Base-by-base conservation (phyloP, 2,888 invertebrate species). In the Meteorus cinctellus region DNA sequence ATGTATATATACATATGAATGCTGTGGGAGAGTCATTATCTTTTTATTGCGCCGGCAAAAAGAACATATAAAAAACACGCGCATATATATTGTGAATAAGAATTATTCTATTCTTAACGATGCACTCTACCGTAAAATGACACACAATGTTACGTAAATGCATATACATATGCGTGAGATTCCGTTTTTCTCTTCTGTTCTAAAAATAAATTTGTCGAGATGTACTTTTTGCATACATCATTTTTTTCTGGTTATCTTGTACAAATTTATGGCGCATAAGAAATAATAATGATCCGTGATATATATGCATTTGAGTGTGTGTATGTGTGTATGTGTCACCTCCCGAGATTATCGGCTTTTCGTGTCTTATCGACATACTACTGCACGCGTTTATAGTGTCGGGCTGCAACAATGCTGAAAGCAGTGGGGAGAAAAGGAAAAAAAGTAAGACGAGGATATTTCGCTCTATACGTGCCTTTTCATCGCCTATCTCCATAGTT, bases 341-440 rank as follows among this genome's bases (percentile, higher is more conserved):
- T 19, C 6, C 59, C 59, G 31, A 60, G 59, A 80, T 80, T 81
- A 81, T 81, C 80, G 80, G 80, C 75, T 81, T 81, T 83, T 80
- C 85, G 84, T 84, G 85, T 83, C 85, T 86, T 86, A 86, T 86
- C 85, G 81, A 34, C 36, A 60, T 36, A 16, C 10, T 27, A 45
- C 68, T 31, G 51, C 16, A 5, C 51, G 55, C 34, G 19, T 27
- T 69, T 69, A 41, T n/a, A 48, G n/a, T 48, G 48, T n/a, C 48
- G n/a, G 16, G 16, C n/a, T 48, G 48, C 48, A 48, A n/a, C 48
- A 68, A 45, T 29, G 68, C 48, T 14, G 19, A 51, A n/a, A 34
- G 65, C 36, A 34, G 31, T 5, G 45, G 34, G 34, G n/a, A 12
- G 29, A n/a, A 19, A 12, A 19, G 29, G 62, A 10, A 71, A 48